Evolutionary conservation across 2,888 invertebrate species (phyloP), one percentile per base, ranked within the genome.

Genomic region (Cylindroiulus punctatus): DNA sequence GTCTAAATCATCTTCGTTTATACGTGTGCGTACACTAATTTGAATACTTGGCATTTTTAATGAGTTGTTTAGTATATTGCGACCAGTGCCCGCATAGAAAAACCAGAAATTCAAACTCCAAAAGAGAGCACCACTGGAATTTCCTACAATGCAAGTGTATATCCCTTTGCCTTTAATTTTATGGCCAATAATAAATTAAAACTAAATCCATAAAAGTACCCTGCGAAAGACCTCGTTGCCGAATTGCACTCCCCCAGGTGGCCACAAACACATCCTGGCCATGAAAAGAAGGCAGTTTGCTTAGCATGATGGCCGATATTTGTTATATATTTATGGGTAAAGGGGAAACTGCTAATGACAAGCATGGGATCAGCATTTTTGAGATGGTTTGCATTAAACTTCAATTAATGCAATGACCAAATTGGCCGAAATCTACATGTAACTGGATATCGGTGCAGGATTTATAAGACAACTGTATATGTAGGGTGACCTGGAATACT

Each of bases 161-260:
- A 76, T 76, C 26, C 76, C 30, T 76, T 1, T 12, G 26, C 76
- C 26, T 14, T 26, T 30, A 76, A 76, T 76, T 76, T 76, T 76
- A 76, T 30, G 26, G 76, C 76, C 30, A 30, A 76, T 76, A 76
- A 76, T 76, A 76, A 76, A 76, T 76, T 76, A 76, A 30, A 76
- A 30, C 76, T 12, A 30, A 76, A 76, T 30, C 14, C 76, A 76
- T 76, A 30, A 76, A 76, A 30, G 30, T 76, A 30, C 76, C 12
- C n/a, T 30, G 76, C 12, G 14, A 76, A 76, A 76, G 76, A 26
- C 26, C 26, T 76, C 76, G 76, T 30, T 76, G 76, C 76, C 30
- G 14, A 76, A 30, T 76, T 76, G 26, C 26, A 30, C n/a, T n/a
- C 76, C 76, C 26, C 76, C 76, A 76, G 76, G 76, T 76, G 76